phyloP scores from a whole-genome alignment of 2,113 vertebrate species.

The Caloenas nicobarica region DNA sequence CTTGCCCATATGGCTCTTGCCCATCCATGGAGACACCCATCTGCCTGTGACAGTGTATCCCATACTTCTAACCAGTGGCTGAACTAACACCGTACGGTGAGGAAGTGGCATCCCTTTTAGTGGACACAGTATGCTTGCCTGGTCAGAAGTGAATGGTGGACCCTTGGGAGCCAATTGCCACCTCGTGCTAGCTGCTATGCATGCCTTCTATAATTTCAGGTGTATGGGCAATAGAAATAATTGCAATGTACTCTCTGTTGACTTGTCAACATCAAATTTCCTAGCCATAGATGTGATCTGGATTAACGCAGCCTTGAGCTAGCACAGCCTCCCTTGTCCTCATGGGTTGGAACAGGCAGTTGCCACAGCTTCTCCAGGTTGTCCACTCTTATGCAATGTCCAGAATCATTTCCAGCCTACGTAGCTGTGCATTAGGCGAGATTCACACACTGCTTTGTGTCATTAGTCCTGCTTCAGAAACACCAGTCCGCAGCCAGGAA shows the following conservation, averaged over 20 bases:
- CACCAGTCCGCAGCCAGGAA: neutral
- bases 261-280: neutral
- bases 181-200: neutral
- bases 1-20: neutral
- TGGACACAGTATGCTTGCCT: rapidly evolving
- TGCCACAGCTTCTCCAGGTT: neutral
- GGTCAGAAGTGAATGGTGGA: neutral
- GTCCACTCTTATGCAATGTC: neutral
- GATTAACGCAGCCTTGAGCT: neutral
- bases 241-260: neutral
- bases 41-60: neutral
- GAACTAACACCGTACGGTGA: rapidly evolving
- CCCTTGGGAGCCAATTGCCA: neutral
- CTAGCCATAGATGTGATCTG: neutral
- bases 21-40: neutral
- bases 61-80: neutral
- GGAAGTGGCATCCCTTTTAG: neutral
- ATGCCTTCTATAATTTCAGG: neutral
- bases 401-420: neutral
- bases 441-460: neutral
- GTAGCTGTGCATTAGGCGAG: neutral
- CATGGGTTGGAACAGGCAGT: rapidly evolving
- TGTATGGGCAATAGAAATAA: neutral
- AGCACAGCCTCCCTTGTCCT: neutral
- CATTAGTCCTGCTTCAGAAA: neutral